Percentiles rank a stretch among this genome's conserved stretches.
Conservation (phyloP, 2,113 vertebrate species). For the Catharus bicknelli region DNA sequence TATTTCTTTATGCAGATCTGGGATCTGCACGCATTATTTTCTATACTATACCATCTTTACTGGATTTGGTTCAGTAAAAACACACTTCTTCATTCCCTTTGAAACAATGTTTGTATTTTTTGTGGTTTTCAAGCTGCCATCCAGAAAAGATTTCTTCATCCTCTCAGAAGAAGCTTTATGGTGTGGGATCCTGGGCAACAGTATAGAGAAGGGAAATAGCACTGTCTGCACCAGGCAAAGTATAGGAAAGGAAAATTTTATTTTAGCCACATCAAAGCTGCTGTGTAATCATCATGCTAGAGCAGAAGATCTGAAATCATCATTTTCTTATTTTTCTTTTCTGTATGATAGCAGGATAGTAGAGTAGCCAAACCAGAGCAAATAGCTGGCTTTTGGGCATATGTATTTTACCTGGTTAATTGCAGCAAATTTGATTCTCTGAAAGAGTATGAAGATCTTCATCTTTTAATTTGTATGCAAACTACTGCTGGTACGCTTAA, state of each 20-base stretch:
- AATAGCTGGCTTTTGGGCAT: neutral
- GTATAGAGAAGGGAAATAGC: neutral
- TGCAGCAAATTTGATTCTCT: neutral
- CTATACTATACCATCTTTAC: neutral
- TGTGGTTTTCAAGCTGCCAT: neutral
- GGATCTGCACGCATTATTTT: neutral
- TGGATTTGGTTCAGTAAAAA: neutral
- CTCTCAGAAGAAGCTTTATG: neutral
- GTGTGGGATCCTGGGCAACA: neutral
- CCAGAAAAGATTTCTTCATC: slow-evolving; percentile 16
- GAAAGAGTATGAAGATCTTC: neutral
- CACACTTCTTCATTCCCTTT: neutral
- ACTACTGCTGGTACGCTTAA: neutral
- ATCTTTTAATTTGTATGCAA: neutral
- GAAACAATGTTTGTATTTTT: neutral
- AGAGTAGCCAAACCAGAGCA: neutral
- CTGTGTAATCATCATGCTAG: neutral
- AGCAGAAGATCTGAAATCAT: neutral
- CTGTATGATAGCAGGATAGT: neutral
- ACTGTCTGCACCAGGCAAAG: neutral
- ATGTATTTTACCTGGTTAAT: neutral
- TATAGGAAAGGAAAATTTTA: neutral
- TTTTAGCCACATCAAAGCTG: slow-evolving; percentile 31
- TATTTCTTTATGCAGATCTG: neutral
- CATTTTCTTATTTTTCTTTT: neutral